Conservation (phyloP, 1,140 invertebrate genomes). For the Calosoma granatense region DNA sequence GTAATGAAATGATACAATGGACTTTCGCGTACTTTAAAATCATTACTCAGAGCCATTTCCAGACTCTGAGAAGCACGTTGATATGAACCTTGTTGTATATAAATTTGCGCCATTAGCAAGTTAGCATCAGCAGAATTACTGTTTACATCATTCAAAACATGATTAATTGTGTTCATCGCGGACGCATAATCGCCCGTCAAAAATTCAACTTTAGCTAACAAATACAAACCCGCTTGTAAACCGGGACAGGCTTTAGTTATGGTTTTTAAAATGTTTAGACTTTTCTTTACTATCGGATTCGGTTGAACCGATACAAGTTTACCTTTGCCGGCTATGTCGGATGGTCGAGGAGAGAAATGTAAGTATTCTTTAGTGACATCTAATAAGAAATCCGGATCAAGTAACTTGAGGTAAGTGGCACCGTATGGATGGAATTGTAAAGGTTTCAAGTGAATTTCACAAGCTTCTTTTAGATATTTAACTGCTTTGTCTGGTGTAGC, state of each 20-base stretch:
- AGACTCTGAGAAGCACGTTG: constrained; percentile 72
- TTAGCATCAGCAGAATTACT: constrained; percentile 70
- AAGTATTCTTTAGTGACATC: constrained; percentile 70
- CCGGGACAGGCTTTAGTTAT: constrained; percentile 75
- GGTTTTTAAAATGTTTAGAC: constrained; percentile 57
- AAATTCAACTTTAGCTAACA: constrained; percentile 72
- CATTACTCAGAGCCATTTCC: constrained; percentile 80
- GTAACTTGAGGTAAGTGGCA: constrained; percentile 55
- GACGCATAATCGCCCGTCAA: constrained; percentile 61
- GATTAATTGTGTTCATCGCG: constrained; percentile 54
- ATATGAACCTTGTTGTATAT: constrained; percentile 61
- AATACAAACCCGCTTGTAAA: constrained; percentile 58
- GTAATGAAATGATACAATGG: constrained; percentile 82
- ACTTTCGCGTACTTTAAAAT: constrained; percentile 84
- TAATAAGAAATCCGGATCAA: constrained; percentile 82
- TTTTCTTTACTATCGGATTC: constrained; percentile 36
- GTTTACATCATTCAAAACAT: constrained; percentile 60
- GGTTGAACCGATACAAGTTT: constrained; percentile 14
- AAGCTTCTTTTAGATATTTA: constrained; percentile 57
- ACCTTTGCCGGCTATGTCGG: constrained; percentile 29
- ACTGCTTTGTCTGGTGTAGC: constrained; percentile 48
- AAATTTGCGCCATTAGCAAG: constrained; percentile 80
- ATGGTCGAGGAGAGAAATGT: constrained; percentile 55
- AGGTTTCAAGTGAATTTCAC: constrained; percentile 53
- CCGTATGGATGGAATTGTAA: constrained; percentile 59